These are phyloP conservation scores for Porites rus DNA, from an alignment of 92 coral and sea anemone species.

Conservation along the genomic window DNA sequence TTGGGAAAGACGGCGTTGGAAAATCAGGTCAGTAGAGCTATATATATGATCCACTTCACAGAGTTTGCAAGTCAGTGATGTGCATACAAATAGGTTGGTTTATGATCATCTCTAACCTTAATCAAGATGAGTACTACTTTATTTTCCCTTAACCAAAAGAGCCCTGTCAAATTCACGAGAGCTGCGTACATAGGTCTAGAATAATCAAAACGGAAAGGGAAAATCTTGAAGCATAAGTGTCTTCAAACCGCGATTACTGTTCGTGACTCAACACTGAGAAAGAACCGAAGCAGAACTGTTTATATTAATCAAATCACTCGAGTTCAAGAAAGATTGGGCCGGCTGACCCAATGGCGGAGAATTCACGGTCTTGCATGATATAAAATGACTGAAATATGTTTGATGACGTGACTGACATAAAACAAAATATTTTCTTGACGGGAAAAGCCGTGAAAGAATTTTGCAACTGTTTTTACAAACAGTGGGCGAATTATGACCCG, in stretches of 20 bases:
- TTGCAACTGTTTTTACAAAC: neutral
- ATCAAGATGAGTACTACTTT: neutral
- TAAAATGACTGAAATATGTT: neutral
- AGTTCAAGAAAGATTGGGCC: neutral
- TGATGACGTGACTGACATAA: neutral
- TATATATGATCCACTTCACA: too few relatives aligned
- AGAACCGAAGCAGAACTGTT: neutral
- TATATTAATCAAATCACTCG: neutral
- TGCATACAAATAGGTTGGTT: neutral
- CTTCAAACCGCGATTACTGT: neutral
- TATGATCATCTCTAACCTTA: neutral
- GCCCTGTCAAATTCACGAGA: neutral
- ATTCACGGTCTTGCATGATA: neutral
- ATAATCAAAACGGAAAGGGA: constrained; percentile 11
- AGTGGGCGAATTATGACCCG: constrained; percentile 12
- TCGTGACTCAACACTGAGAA: neutral
- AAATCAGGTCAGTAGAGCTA: constrained; percentile 68
- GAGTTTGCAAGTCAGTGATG: too few relatives aligned
- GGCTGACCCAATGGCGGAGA: neutral
- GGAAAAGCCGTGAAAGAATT: constrained; percentile 2
- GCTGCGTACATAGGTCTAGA: neutral
- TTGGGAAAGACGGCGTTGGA: constrained; percentile 90
- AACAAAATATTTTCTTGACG: neutral
- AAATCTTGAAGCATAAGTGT: neutral
- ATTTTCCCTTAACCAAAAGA: neutral